A percentile compares a stretch with the other conserved stretches of the same genome.
phyloP scores from a whole-genome alignment of 2,113 vertebrate genomes.

The Hydropotes inermis region DNA sequence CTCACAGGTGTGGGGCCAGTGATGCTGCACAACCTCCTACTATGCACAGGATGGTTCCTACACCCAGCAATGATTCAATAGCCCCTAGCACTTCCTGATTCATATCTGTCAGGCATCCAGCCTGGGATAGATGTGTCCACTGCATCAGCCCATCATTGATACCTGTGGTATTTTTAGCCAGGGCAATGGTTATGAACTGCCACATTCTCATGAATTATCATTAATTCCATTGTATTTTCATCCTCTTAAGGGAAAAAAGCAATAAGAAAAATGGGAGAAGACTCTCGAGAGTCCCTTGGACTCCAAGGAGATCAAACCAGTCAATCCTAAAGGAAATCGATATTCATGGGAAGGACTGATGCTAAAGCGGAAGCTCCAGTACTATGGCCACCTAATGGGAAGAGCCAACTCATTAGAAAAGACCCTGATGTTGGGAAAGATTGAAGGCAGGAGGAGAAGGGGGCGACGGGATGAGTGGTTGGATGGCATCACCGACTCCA shows the following conservation, averaged over 20 bases:
- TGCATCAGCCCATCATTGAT: not conserved
- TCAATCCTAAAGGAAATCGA: not conserved
- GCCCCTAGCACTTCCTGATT: not conserved
- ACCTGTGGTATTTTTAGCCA: not conserved
- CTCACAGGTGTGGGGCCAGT: not conserved
- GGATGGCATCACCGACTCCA: not conserved
- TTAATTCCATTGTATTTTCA: not conserved
- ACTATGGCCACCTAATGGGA: not conserved
- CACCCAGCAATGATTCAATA: not conserved
- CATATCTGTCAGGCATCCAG: not conserved
- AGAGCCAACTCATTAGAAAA: not conserved
- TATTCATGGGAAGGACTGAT: not conserved
- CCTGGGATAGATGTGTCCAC: not conserved
- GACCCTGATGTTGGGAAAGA: not conserved
- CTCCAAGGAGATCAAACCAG: not conserved
- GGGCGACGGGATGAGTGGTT: not conserved
- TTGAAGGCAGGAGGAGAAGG: not conserved
- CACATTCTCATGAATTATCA: not conserved
- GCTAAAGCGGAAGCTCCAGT: not conserved
- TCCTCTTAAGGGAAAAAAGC: not conserved
- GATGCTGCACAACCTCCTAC: no score
- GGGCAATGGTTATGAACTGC: not conserved
- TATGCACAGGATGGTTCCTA: not conserved
- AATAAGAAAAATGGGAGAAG: not conserved
- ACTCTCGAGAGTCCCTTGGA: not conserved